Percentiles rank a stretch among this genome's conserved stretches.
Conservation (phyloP, 1,140 invertebrate genomes). For the Neuroterus valhalla region DNA sequence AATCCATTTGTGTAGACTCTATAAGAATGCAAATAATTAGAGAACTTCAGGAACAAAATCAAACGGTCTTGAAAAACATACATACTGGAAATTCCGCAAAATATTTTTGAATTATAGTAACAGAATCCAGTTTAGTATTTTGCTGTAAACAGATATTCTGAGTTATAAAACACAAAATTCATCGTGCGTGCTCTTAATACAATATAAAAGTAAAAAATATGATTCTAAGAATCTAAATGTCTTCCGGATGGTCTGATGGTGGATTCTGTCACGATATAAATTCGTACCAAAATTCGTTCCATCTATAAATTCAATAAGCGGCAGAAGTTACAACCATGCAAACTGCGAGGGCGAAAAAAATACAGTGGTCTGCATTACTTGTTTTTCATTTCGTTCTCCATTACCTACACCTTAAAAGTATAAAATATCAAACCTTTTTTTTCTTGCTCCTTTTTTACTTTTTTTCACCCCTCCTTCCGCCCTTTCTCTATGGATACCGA, state of each 20-base stretch:
- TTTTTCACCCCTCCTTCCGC: neutral
- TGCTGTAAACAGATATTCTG: too few relatives aligned
- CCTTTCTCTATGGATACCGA: neutral
- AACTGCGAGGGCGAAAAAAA: neutral
- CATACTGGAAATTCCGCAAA: too few relatives aligned
- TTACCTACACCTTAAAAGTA: neutral
- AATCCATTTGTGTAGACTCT: too few relatives aligned
- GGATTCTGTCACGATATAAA: neutral
- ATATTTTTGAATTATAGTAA: too few relatives aligned
- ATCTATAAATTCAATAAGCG: neutral
- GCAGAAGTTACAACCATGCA: neutral
- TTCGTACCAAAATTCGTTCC: neutral
- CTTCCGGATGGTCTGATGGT: neutral
- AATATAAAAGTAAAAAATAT: too few relatives aligned
- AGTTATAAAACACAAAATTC: too few relatives aligned
- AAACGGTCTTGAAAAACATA: too few relatives aligned
- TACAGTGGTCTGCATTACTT: neutral
- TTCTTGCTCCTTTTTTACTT: neutral
- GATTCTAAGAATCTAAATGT: neutral
- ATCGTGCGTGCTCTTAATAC: too few relatives aligned
- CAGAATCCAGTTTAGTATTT: too few relatives aligned
- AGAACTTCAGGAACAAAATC: too few relatives aligned
- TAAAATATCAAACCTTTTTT: constrained; percentile 12
- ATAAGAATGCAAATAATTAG: too few relatives aligned
- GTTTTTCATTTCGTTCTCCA: neutral